Evolutionary conservation across 1,140 invertebrate species (phyloP).

Genomic region (Eupeodes corollae): DNA sequence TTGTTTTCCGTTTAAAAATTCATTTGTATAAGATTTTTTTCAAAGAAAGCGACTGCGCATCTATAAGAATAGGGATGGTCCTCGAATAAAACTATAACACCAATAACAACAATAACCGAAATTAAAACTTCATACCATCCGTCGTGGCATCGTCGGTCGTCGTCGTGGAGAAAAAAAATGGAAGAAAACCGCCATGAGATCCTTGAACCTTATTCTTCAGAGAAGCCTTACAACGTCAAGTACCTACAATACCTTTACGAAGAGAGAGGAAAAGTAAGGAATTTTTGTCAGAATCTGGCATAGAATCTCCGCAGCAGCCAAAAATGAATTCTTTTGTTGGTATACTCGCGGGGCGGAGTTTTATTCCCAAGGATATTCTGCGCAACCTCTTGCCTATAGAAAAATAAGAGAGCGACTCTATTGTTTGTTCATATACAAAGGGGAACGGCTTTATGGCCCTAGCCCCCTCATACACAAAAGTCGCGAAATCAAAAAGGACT

Average conservation of each 20-base stretch:
- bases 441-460: too few relatives aligned
- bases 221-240: neutral
- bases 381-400: neutral
- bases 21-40: neutral
- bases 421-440: too few relatives aligned
- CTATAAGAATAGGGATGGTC: constrained; percentile 2
- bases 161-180: too few relatives aligned
- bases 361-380: neutral
- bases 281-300: neutral
- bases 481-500: too few relatives aligned
- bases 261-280: too few relatives aligned
- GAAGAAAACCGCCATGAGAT: neutral
- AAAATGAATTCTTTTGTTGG: too few relatives aligned
- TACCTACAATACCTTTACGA: too few relatives aligned
- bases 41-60: constrained; percentile 5
- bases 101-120: neutral
- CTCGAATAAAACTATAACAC: neutral
- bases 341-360: constrained; percentile 1
- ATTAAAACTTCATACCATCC: too few relatives aligned
- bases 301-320: too few relatives aligned
- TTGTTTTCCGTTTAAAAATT: neutral
- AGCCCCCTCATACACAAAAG: too few relatives aligned
- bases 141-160: too few relatives aligned
- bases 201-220: too few relatives aligned
- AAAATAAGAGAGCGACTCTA: neutral